A percentile compares a stretch with the other conserved stretches of the same genome.
These are phyloP conservation scores for Aporrectodea caliginosa DNA, from an alignment of 1,140 invertebrate genomes.

Conservation along the genomic window DNA sequence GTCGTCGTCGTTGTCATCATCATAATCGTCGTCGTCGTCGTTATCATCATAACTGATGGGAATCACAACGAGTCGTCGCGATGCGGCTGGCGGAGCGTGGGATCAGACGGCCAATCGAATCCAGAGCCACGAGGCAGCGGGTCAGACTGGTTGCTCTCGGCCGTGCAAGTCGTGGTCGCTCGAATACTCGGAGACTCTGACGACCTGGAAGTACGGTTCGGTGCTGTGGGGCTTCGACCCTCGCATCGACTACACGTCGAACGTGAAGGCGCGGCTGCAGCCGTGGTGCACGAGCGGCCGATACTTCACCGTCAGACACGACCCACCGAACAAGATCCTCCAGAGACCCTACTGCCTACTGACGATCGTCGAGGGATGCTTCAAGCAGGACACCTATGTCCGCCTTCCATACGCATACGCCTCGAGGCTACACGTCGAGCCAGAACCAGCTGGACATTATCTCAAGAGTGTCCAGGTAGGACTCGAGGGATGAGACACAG, in stretches of 20 bases:
- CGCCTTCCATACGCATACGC: constrained; percentile 26
- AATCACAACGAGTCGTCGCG: constrained; percentile 10
- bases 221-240: constrained; percentile 34
- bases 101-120: neutral
- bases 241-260: constrained; percentile 32
- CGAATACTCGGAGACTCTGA: constrained; percentile 24
- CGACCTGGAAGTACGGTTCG: constrained; percentile 31
- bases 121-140: constrained; percentile 6
- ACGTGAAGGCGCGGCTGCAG: constrained; percentile 32
- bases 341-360: constrained; percentile 31
- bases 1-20: neutral
- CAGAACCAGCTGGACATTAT: constrained; percentile 32
- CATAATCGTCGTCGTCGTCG: neutral
- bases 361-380: constrained; percentile 29
- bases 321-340: constrained; percentile 24
- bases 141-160: neutral
- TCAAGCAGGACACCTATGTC: constrained; percentile 33
- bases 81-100: neutral
- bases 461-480: constrained; percentile 30
- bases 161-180: constrained; percentile 19
- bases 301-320: constrained; percentile 28
- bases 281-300: constrained; percentile 33
- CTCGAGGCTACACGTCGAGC: constrained; percentile 26
- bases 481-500: too few species aligned
- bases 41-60: constrained; percentile 18